Base-by-base conservation (phyloP, 2,888 invertebrate species). In the Scaeva pyrastri region DNA sequence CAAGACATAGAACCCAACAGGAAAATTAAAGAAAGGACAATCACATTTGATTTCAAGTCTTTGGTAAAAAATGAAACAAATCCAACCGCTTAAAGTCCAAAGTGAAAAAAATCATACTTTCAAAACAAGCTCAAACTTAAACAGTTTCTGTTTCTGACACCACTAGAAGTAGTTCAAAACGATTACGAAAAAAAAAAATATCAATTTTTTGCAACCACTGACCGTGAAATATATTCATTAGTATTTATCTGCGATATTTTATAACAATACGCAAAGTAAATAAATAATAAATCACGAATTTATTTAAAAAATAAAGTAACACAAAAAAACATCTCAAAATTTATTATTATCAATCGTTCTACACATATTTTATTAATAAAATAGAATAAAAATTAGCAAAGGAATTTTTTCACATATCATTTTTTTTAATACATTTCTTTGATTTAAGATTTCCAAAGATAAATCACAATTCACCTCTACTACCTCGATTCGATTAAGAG, bases 141-240 rank as follows among this genome's bases (percentile, higher is more conserved):
- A n/a, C n/a, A n/a, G n/a, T n/a, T n/a, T n/a, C 48, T 19, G 5
- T 12, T 50, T 50, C 23, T 8, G 14, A 52, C 14, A 23, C 6
- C 7, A 8, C 23, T 8, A 14, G 7, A 52, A 21, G 6, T 2
- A 52, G 23, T 23, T 5, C 8, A 52, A 23, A 8, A 39, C 8
- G 0, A 31, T 5, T 39, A 26, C 23, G 26, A 8, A 26, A 26
- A 52, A 8, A 26, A 26, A n/a, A 5, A 52, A 12, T 8, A 31
- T 31, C 8, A 5, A 31, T 5, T 31, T 31, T 31, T 31, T 31
- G 31, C 31, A 31, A 31, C 6, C 23, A 7, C 41, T n/a, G 19
- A 66, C 66, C 19, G 36, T 48, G 31, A 66, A 66, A 12, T 48
- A 36, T 0, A n/a, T 45, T 66, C 5, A 66, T 66, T 48, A 66